Base-by-base conservation (phyloP, 2,888 invertebrate genomes). In the Sinohyriopsis cumingii region DNA sequence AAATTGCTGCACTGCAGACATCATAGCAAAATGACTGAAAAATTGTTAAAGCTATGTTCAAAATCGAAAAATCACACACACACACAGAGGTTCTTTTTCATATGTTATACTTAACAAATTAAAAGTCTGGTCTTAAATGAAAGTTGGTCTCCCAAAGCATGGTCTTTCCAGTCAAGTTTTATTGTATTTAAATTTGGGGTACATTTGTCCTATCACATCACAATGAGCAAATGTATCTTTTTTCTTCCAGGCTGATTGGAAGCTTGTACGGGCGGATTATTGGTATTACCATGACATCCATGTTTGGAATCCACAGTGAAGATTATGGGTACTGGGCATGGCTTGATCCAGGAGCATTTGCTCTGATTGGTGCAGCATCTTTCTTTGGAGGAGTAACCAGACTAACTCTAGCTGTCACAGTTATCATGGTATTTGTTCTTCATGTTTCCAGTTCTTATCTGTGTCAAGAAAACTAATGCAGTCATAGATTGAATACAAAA, bases 331-430 rank as follows among this genome's bases (percentile, higher is more conserved):
- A 86, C 76, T 90, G 90, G 90, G 85, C 86, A 63, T 91, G 91
- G 91, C 87, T 91, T 82, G 91, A 91, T 78, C 91, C 91, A 5
- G 91, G 91, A 15, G 90, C 90, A 5, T 89, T 91, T 75, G 90
- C 91, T 33, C 84, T 91, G 18, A 87, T 91, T 65, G 91, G 91
- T 28, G 90, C 91, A 7, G 91, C 91, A 0, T 90, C 90, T 15
- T 91, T 91, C 78, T 89, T 91, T 80, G 90, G 90, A 61, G 91
- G 91, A 5, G 91, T 91, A 4, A 89, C 91, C 19, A 81, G 91
- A 59, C 85, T 91, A 5, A 91, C 91, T n/a, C 86, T 91, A 79
- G 89, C 90, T 19, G 86, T 90, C 33, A 89, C 90, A 62, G 88
- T 89, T 61, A 89, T 90, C 57, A 89, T 91, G 91, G 89, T 79